Conservation (phyloP, 2,888 invertebrate genomes). For the Xestia sexstrigata region DNA sequence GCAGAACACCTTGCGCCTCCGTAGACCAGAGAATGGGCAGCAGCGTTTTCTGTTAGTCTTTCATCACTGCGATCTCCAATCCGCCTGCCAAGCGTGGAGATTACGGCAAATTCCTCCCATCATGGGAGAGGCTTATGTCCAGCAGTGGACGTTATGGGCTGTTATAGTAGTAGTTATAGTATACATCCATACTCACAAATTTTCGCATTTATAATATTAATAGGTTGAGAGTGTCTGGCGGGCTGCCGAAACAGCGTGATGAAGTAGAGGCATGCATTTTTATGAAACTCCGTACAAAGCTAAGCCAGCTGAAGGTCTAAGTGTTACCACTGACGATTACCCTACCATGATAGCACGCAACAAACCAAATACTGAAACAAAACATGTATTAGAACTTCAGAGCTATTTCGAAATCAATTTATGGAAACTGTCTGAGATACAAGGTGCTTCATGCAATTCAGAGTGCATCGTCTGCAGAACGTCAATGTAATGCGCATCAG, state of each 20-base stretch:
- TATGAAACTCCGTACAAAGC: background rate
- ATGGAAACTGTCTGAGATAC: background rate
- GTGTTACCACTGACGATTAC: background rate
- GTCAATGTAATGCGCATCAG: slow-evolving; percentile 29
- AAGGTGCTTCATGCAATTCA: background rate
- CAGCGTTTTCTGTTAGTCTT: too few relatives aligned
- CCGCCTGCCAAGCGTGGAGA: too few relatives aligned
- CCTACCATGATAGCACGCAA: background rate
- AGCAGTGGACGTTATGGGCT: too few relatives aligned
- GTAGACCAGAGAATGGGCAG: too few relatives aligned
- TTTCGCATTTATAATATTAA: too few relatives aligned
- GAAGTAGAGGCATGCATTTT: background rate
- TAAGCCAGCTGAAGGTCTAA: background rate
- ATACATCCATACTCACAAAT: too few relatives aligned
- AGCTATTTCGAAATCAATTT: background rate
- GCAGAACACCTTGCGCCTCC: too few relatives aligned
- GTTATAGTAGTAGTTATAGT: too few relatives aligned
- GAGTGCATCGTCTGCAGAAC: slow-evolving; percentile 35
- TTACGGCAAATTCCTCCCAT: too few relatives aligned
- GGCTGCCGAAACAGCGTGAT: background rate
- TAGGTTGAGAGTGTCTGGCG: too few relatives aligned
- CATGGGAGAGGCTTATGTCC: too few relatives aligned
- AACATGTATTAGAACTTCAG: background rate
- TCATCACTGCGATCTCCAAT: too few relatives aligned
- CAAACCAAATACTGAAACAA: background rate